These are phyloP conservation scores for Thalassaphorura encarpata DNA, from an alignment of 1,140 invertebrate species.

Conservation along the genomic window DNA sequence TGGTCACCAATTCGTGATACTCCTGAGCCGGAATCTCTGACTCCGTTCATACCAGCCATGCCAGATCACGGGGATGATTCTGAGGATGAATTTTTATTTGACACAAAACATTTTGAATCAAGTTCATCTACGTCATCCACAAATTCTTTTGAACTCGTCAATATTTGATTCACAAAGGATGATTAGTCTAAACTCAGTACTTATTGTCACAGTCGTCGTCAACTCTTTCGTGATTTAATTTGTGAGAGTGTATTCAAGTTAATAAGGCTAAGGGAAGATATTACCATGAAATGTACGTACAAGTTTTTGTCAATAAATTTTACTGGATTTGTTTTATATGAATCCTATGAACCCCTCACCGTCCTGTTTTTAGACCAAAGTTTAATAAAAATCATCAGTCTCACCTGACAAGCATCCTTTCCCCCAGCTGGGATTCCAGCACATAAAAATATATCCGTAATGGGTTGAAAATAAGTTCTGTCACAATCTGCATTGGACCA, in stretches of 20 bases:
- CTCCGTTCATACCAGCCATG: constrained; percentile 8
- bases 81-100: constrained; percentile 30
- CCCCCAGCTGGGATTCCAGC: constrained; percentile 82
- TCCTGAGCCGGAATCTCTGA: constrained; percentile 22
- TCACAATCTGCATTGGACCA: constrained; percentile 87
- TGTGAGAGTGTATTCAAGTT: too few species aligned
- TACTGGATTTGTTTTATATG: too few species aligned
- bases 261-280: not conserved
- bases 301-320: too few species aligned
- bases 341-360: too few species aligned
- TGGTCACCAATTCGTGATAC: not conserved
- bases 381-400: not conserved
- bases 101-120: constrained; percentile 28
- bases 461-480: constrained; percentile 79
- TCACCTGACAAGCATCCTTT: constrained; percentile 81
- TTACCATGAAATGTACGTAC: not conserved
- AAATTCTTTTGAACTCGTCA: not conserved
- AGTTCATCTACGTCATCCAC: constrained; percentile 21
- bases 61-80: constrained; percentile 15
- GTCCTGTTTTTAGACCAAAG: too few species aligned
- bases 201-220: too few species aligned
- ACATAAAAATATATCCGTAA: constrained; percentile 80
- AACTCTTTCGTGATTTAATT: too few species aligned
- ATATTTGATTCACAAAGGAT: not conserved
- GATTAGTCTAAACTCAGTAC: too few species aligned